Base-by-base conservation (phyloP, 2,113 vertebrate species). In the Gracilinanus agilis region DNA sequence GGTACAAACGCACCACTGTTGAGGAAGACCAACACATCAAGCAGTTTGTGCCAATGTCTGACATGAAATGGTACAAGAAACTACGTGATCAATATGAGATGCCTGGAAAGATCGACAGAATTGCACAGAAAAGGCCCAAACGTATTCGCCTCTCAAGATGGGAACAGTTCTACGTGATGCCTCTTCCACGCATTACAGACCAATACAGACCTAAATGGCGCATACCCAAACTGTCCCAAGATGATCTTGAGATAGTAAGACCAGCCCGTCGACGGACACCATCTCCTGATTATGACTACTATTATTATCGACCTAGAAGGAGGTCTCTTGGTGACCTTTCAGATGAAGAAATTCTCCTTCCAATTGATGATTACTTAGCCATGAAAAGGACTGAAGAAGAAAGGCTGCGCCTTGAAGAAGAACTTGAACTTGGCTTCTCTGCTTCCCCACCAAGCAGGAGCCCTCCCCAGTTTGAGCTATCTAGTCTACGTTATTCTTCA, bases 51-150 rank as follows among this genome's bases (percentile, higher is more conserved):
- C 99, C 99, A 34, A 98, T 99, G 95, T 99, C 99, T 91, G 99
- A 99, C 96, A 99, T 99, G 99, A 99, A 99, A 96, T 99, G 99
- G 99, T 99, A 99, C 97, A 99, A 99, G 98, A 99, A 98, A 96
- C 97, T 99, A n/a, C 98, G 99, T 88, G 99, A 99, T 97, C 99
- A 99, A 40, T 99, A 99, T 2, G 99, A 99, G 98, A 99, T 99
- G 99, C 99, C 99, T 53, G 99, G 99, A 96, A 99, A 99, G 90
- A 98, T 99, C 92, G 99, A 99, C 13, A 99, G 99, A 97, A 98
- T 99, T 58, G 98, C 98, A 56, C 99, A 99, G 98, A 99, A 99
- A 97, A 99, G 99, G 92, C 99, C 99, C 98, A 99, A 99, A 97
- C 99, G 99, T 61, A 99, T 99, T 95, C 99, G 99, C 67, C 99